Conservation (phyloP, 2,888 invertebrate genomes). For the Mimas tiliae region DNA sequence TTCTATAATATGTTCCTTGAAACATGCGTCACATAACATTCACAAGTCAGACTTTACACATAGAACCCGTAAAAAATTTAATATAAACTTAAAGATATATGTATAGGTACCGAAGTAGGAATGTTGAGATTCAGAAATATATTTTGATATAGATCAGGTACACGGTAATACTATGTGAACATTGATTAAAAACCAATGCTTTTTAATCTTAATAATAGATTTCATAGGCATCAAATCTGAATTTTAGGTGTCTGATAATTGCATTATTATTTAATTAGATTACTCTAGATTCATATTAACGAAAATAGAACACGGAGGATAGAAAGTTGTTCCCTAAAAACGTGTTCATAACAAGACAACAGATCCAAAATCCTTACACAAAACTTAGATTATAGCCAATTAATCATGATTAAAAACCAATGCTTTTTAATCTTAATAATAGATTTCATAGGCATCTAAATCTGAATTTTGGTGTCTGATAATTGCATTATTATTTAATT, state of each 20-base stretch:
- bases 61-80: slow-evolving; percentile 24
- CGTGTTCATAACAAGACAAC: slow-evolving; percentile 6
- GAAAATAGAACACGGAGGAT: neutral
- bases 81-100: slow-evolving; percentile 12
- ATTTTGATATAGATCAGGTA: slow-evolving; percentile 15
- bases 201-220: neutral
- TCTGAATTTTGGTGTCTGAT: neutral
- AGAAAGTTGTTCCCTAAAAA: too few species aligned
- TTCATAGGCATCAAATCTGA: neutral
- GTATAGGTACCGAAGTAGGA: neutral
- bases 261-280: neutral
- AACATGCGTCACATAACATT: neutral
- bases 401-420: too few species aligned
- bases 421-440: neutral
- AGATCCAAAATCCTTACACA: slow-evolving; percentile 1
- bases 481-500: neutral
- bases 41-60: slow-evolving; percentile 15
- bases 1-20: neutral
- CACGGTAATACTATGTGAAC: slow-evolving; percentile 5
- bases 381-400: slow-evolving; percentile 1
- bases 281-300: neutral
- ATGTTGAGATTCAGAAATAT: slow-evolving; percentile 30
- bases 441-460: neutral
- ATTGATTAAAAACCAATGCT: slow-evolving; percentile 1
- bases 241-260: neutral